These are phyloP conservation scores for Acrobasis consociella DNA, from an alignment of 2,888 invertebrate species.

Conservation along the genomic window DNA sequence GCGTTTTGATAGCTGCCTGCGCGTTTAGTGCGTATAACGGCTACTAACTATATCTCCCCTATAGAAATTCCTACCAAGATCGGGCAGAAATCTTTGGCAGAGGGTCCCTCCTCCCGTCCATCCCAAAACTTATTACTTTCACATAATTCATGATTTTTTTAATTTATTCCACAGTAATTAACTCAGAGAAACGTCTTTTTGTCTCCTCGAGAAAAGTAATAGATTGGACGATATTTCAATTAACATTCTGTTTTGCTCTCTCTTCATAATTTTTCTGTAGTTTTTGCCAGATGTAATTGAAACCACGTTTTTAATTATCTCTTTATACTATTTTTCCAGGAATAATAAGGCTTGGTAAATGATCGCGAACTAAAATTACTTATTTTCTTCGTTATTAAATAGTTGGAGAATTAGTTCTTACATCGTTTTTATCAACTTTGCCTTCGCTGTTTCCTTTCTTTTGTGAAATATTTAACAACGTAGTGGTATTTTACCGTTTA, in stretches of 20 bases:
- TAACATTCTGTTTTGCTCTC: constrained; percentile 23
- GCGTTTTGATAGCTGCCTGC: constrained; percentile 17
- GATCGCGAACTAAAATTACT: constrained; percentile 5
- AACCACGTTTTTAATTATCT: constrained; percentile 17
- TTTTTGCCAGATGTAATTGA: constrained; percentile 22
- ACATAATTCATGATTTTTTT: constrained; percentile 60
- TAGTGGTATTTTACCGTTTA: not conserved
- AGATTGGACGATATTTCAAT: constrained; percentile 24
- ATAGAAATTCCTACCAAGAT: constrained; percentile 42
- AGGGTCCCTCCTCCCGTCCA: constrained; percentile 49
- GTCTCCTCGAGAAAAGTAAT: constrained; percentile 17
- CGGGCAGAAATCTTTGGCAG: constrained; percentile 42
- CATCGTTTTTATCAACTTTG: not conserved
- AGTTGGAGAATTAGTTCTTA: constrained; percentile 5
- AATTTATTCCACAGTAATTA: constrained; percentile 62
- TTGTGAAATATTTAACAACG: not conserved
- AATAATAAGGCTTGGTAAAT: constrained; percentile 2
- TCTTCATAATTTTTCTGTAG: constrained; percentile 15
- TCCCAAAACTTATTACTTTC: constrained; percentile 48
- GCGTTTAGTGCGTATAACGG: constrained; percentile 30
- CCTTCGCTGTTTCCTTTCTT: too few relatives aligned
- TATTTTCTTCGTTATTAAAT: constrained; percentile 6
- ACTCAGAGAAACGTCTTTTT: constrained; percentile 45
- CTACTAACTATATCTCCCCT: constrained; percentile 28
- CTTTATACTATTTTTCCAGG: constrained; percentile 5